phyloP scores from a whole-genome alignment of 2,888 invertebrate species.

The Mythimna albipuncta region DNA sequence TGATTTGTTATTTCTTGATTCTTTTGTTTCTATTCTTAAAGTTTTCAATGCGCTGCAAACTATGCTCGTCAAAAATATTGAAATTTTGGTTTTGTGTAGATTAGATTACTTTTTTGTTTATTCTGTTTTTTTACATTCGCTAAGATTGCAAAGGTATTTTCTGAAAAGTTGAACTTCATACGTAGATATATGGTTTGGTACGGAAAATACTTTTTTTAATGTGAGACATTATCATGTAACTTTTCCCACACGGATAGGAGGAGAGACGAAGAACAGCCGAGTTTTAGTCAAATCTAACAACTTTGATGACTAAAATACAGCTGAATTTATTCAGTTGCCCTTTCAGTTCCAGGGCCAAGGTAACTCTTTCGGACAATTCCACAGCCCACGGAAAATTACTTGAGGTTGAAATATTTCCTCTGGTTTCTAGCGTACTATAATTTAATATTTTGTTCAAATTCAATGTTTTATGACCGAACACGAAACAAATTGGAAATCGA shows the following conservation, averaged over 20 bases:
- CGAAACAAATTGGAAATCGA: constrained; percentile 5
- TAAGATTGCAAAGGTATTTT: neutral
- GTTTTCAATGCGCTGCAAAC: constrained; percentile 20
- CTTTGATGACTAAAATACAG: no score
- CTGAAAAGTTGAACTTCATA: neutral
- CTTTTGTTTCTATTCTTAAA: constrained; percentile 11
- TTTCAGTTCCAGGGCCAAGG: no score
- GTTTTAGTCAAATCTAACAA: no score
- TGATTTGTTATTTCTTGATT: constrained; percentile 24
- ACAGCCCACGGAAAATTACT: no score
- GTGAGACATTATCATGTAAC: no score
- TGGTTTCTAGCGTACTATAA: neutral
- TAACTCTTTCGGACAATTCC: neutral
- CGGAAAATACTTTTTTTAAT: neutral
- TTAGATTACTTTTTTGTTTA: constrained; percentile 1
- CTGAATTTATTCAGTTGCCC: no score
- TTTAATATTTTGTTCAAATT: neutral
- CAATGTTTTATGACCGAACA: neutral
- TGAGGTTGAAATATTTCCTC: neutral
- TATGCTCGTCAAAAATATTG: constrained; percentile 12
- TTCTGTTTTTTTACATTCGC: constrained; percentile 7
- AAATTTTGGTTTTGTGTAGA: neutral
- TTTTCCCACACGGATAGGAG: no score
- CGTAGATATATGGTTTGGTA: neutral
- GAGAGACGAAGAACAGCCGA: no score